Conservation (phyloP, 2,888 invertebrate genomes). For the Drosophila fulvimacula region DNA sequence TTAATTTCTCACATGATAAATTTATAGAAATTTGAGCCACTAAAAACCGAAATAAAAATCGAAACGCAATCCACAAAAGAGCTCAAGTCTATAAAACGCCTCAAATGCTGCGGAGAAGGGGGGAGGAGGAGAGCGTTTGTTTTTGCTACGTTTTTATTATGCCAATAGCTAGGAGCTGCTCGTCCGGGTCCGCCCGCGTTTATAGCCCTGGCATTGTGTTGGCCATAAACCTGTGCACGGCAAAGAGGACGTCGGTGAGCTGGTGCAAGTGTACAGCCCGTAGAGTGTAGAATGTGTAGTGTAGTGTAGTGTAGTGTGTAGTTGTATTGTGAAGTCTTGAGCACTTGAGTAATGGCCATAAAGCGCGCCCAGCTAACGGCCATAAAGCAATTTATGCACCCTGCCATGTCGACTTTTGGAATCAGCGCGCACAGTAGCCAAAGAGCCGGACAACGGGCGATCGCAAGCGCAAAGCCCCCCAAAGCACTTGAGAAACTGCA, state of each 20-base stretch:
- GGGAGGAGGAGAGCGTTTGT: conserved; percentile 41
- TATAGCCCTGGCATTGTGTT: conserved; percentile 72
- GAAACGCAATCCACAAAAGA: conserved; percentile 64
- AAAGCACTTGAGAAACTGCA: conserved; percentile 71
- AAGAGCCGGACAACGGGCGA: conserved; percentile 30
- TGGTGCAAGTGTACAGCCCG: conserved; percentile 5
- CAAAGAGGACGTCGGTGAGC: conserved; percentile 4
- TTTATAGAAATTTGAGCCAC: conserved; percentile 72
- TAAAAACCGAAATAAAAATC: conserved; percentile 55
- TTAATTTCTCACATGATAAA: conserved; percentile 76
- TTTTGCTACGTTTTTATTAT: conserved; percentile 73
- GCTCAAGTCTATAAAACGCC: conserved; percentile 56
- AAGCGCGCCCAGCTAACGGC: conserved; percentile 70
- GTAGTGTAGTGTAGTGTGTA: conserved; percentile 8
- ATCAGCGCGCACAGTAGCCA: conserved; percentile 76
- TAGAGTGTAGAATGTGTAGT: conserved; percentile 13
- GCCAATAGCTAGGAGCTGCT: conserved; percentile 68
- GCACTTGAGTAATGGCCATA: conserved; percentile 81
- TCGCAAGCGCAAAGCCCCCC: conserved; percentile 24
- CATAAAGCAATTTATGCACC: conserved; percentile 80
- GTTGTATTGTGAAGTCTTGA: conserved; percentile 55
- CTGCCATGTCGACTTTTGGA: conserved; percentile 69
- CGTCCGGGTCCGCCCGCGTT: conserved; percentile 55
- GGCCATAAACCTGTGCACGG: conserved; percentile 58
- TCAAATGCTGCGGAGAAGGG: not conserved